phyloP scores from a whole-genome alignment of 2,888 invertebrate species.

The Clistopyga incitator region DNA sequence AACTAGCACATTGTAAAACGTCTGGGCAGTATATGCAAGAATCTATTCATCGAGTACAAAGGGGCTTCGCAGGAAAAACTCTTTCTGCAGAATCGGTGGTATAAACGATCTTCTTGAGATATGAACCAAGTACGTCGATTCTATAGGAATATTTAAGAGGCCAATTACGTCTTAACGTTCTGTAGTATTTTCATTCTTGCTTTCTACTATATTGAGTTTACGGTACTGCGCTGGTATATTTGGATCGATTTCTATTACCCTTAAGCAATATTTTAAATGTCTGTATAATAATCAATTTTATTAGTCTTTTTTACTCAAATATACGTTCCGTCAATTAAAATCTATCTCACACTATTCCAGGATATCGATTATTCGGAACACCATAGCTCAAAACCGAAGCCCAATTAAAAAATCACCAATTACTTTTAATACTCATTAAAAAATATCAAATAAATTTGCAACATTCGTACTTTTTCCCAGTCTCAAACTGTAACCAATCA shows the following conservation, averaged over 20 bases:
- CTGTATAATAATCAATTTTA: background rate
- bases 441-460: too few species aligned
- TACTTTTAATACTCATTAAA: too few species aligned
- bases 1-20: conserved; percentile 5
- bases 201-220: background rate
- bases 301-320: background rate
- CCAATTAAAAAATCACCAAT: too few species aligned
- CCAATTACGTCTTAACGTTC: conserved; percentile 37
- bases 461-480: too few species aligned
- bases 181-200: conserved; percentile 22
- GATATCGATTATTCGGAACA: background rate
- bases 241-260: background rate
- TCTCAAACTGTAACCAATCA: too few species aligned
- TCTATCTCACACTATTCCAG: background rate
- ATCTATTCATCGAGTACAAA: conserved; percentile 29
- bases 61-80: conserved; percentile 1
- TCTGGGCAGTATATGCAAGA: background rate
- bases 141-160: conserved; percentile 32
- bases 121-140: conserved; percentile 4
- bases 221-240: background rate
- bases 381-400: too few species aligned
- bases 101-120: conserved; percentile 30
- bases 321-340: background rate
- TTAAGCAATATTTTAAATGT: background rate
- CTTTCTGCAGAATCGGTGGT: background rate